Conservation (phyloP, 2,113 vertebrate species). For the Phalacrocorax carbo region DNA sequence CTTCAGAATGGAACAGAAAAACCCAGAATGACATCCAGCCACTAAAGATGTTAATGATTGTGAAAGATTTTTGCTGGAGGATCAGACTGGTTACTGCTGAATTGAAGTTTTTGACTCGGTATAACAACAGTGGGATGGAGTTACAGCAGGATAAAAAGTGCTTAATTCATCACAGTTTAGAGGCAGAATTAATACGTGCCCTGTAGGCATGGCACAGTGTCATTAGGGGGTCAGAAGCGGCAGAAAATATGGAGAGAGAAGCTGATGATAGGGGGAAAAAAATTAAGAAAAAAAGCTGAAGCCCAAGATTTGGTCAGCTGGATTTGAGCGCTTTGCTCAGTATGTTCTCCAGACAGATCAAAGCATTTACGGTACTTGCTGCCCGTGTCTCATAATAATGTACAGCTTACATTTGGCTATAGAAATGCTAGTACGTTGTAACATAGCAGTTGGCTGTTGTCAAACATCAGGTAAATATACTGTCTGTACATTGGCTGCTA, state of each 20-base stretch:
- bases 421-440: background rate
- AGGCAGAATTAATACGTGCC: background rate
- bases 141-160: background rate
- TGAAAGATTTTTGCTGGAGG: background rate
- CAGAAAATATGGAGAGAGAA: background rate
- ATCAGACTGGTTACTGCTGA: background rate
- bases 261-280: background rate
- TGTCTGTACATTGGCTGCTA: background rate
- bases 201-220: background rate
- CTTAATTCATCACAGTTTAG: conserved; percentile 38
- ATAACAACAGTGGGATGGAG: background rate
- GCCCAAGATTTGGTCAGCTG: background rate
- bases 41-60: background rate
- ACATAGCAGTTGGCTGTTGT: background rate
- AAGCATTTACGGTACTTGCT: background rate
- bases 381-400: background rate
- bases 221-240: background rate
- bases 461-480: background rate
- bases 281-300: background rate
- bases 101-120: background rate
- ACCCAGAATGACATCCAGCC: background rate
- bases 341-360: background rate
- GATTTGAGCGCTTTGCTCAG: background rate
- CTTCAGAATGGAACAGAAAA: background rate
- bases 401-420: background rate